Base-by-base conservation (phyloP, 2,113 vertebrate genomes). In the Psittacus erithacus region DNA sequence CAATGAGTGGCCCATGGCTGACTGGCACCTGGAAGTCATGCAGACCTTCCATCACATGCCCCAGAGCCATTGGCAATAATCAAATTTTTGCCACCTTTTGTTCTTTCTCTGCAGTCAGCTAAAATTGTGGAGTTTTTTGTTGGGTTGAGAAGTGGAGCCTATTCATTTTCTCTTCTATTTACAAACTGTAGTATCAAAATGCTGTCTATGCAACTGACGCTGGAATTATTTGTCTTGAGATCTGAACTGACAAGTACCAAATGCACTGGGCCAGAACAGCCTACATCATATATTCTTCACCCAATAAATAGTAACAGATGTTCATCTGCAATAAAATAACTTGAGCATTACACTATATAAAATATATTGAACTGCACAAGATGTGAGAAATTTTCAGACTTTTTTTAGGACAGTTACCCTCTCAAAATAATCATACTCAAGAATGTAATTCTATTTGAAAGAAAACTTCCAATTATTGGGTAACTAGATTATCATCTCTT, bases 151-250 rank as follows among this genome's bases (percentile, higher is more conserved):
- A 33, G 33, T 43, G 11, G 4, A 6, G 0, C 2, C 29, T 62
- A 5, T 60, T 57, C 13, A 39, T 86, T 80, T 81, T 69, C 24
- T 94, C n/a, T 67, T 91, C 71, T 74, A 5, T 83, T 94, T 93
- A 63, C 41, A 87, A 84, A 43, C 38, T 19, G 5, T 33, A 60
- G 24, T 41, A 24, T 87, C 38, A 70, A 53, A 69, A 82, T 75
- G 73, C 2, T 22, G 74, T 11, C 46, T 46, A 16, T 1, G 23
- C 59, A 82, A 47, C 38, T 73, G 49, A 73, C 13, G 52, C n/a
- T 53, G 57, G 76, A 82, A 79, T 75, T 69, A 75, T 91, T 95
- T 91, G 52, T 82, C 84, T n/a, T 79, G 74, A 79, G 74, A 81
- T 91, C 71, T 92, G 81, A 89, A 68, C 24, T 64, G 69, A 47